Percentiles rank a stretch among this genome's conserved stretches.
Evolutionary conservation across 2,888 invertebrate species (phyloP).

Genomic region (Scrobipalpa atriplicella): DNA sequence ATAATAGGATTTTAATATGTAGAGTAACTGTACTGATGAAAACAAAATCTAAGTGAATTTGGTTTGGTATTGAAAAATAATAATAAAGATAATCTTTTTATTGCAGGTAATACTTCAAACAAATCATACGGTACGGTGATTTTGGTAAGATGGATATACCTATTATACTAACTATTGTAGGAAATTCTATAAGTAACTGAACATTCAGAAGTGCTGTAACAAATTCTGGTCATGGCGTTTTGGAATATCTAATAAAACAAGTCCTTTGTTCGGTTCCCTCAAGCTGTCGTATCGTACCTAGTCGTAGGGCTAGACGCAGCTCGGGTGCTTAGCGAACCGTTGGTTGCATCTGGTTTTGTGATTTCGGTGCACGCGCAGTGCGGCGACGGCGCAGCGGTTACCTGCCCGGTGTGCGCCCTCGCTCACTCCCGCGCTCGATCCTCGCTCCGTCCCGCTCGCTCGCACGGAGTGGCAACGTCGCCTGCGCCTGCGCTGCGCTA

Average conservation of each 20-base stretch:
- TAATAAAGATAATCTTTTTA: background rate
- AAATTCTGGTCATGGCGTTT: background rate
- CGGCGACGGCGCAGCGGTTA: conserved; percentile 38
- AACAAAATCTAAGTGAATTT: no score
- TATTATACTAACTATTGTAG: no score
- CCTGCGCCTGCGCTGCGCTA: conserved; percentile 35
- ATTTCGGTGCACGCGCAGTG: conserved; percentile 55
- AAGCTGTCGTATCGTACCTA: no score
- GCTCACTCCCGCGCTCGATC: conserved; percentile 39
- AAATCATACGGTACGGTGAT: background rate
- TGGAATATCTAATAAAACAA: background rate
- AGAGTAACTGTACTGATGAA: no score
- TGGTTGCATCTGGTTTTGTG: conserved; percentile 57
- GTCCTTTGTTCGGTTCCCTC: background rate
- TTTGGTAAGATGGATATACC: background rate
- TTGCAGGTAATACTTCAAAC: background rate
- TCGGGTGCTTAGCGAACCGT: conserved; percentile 37
- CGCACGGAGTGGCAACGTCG: conserved; percentile 34
- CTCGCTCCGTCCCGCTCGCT: conserved; percentile 45
- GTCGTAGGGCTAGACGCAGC: conserved; percentile 10
- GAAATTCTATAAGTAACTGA: no score
- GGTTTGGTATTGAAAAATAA: background rate
- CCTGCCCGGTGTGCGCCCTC: conserved; percentile 61
- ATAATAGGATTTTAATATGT: no score
- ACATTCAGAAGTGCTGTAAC: no score